These are phyloP conservation scores for Pogonocherus hispidulus DNA, from an alignment of 2,888 invertebrate species.

Conservation along the genomic window DNA sequence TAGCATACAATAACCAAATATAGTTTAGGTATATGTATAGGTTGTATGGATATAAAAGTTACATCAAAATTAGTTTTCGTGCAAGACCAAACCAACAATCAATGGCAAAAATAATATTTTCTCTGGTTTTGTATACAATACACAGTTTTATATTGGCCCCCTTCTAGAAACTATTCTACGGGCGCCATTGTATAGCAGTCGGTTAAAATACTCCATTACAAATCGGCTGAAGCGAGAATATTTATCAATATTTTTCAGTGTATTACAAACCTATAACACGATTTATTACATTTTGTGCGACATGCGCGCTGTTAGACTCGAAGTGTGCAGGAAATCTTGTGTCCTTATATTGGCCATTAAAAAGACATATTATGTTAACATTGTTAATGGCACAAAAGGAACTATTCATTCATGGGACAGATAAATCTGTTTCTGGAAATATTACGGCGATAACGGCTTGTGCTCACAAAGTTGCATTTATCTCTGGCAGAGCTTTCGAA, in stretches of 20 bases:
- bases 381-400: constrained; percentile 14
- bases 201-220: too few species aligned
- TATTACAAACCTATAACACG: constrained; percentile 12
- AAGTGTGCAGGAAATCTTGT: neutral
- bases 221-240: neutral
- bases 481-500: neutral
- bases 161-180: too few species aligned
- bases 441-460: neutral
- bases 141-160: too few species aligned
- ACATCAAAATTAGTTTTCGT: too few species aligned
- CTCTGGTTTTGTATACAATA: too few species aligned
- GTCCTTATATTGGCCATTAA: constrained; percentile 15
- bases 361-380: constrained; percentile 16
- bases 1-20: too few species aligned
- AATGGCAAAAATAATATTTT: too few species aligned
- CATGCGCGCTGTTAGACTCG: neutral
- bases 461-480: neutral
- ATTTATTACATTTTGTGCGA: constrained; percentile 22
- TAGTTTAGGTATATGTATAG: too few species aligned
- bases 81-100: too few species aligned
- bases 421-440: constrained; percentile 12
- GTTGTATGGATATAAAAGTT: too few species aligned
- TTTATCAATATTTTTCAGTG: constrained; percentile 23
- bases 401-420: neutral
- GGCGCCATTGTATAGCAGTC: too few species aligned